These are phyloP conservation scores for Loripinus fragilis DNA, from an alignment of 2,888 invertebrate genomes.

Conservation along the genomic window DNA sequence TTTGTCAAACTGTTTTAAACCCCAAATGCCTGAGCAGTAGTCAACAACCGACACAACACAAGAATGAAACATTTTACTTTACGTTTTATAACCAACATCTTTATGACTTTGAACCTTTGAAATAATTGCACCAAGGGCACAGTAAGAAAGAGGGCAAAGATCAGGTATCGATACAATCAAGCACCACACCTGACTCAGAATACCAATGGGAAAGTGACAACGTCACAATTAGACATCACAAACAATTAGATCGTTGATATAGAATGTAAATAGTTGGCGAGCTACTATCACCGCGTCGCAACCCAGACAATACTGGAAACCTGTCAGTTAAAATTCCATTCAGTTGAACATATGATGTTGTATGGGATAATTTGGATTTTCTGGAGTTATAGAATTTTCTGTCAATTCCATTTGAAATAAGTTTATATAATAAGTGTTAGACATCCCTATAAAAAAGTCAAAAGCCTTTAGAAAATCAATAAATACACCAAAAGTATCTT, in stretches of 20 bases:
- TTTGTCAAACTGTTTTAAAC: conserved; percentile 12
- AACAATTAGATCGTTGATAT: conserved; percentile 26
- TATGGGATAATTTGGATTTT: conserved; percentile 9
- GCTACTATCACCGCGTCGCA: conserved; percentile 18
- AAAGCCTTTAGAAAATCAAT: conserved; percentile 26
- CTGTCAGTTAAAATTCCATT: conserved; percentile 15
- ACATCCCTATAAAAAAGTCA: conserved; percentile 24
- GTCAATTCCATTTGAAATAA: conserved; percentile 18
- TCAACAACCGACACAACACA: conserved; percentile 30
- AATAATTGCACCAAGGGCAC: conserved; percentile 19
- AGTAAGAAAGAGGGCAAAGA: conserved; percentile 16
- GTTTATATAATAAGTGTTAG: conserved; percentile 22
- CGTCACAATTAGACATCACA: conserved; percentile 28
- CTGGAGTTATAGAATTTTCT: conserved; percentile 19
- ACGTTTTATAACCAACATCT: conserved; percentile 17
- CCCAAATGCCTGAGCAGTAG: conserved; percentile 29
- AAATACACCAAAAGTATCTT: conserved; percentile 24
- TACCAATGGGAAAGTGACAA: not conserved
- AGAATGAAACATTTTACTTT: not conserved
- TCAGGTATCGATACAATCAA: not conserved
- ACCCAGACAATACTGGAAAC: conserved; percentile 12
- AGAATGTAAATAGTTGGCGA: conserved; percentile 18
- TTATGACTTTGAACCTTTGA: conserved; percentile 20
- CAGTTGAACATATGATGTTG: conserved; percentile 1
- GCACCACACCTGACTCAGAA: conserved; percentile 21